Evolutionary conservation across 2,888 invertebrate species (phyloP).

Genomic region (Acanthosepion pharaonis): DNA sequence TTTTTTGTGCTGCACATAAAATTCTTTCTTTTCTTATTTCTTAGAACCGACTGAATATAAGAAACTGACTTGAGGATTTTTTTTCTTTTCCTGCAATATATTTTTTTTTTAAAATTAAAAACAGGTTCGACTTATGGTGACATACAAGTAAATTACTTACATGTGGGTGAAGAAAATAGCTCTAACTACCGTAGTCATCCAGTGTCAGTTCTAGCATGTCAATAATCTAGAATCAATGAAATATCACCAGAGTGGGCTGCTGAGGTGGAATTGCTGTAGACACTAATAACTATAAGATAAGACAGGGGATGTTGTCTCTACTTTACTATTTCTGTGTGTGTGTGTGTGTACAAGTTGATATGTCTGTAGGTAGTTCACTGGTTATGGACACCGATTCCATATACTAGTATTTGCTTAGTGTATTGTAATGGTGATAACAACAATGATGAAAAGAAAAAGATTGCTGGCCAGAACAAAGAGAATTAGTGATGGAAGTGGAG

Average conservation of each 20-base stretch:
- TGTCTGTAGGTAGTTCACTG: constrained; percentile 25
- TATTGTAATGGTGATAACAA: background rate
- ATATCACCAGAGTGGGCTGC: constrained; percentile 38
- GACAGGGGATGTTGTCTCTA: constrained; percentile 13
- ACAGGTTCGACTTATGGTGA: background rate
- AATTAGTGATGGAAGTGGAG: background rate
- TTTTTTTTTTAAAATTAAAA: too few species aligned
- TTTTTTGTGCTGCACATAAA: background rate
- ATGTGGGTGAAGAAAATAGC: background rate
- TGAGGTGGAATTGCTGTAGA: constrained; percentile 40
- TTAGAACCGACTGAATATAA: background rate
- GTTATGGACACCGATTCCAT: constrained; percentile 25
- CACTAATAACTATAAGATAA: constrained; percentile 10
- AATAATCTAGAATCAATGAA: constrained; percentile 45
- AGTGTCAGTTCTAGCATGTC: constrained; percentile 43
- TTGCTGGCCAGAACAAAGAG: background rate
- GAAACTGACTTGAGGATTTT: too few species aligned
- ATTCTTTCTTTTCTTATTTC: background rate
- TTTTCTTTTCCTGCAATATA: too few species aligned
- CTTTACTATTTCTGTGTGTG: background rate
- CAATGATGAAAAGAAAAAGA: background rate
- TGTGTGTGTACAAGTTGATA: background rate
- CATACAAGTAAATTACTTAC: constrained; percentile 34
- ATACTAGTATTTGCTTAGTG: background rate
- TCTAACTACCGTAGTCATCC: constrained; percentile 39